phyloP scores from a whole-genome alignment of 1,140 invertebrate species.

The Eurytemora carolleeae region DNA sequence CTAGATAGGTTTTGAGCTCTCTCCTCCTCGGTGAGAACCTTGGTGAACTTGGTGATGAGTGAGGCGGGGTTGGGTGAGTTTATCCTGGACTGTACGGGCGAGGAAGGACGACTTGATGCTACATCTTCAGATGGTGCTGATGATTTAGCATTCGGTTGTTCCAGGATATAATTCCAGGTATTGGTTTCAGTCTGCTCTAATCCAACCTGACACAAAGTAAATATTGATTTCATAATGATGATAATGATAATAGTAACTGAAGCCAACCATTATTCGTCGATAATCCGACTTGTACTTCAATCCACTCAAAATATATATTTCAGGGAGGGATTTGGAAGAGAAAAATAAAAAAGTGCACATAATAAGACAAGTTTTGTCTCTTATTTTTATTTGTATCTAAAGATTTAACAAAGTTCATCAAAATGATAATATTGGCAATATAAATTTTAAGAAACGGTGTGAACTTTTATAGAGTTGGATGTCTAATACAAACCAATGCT shows the following conservation, averaged over 20 bases:
- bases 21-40: no score
- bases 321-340: neutral
- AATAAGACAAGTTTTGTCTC: no score
- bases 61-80: neutral
- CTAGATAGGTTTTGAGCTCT: no score
- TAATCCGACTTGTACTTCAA: no score
- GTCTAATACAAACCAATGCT: neutral
- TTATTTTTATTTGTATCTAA: no score
- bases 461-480: neutral
- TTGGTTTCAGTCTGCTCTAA: slow-evolving; percentile 31
- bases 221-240: neutral
- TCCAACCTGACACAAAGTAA: neutral
- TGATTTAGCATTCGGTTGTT: slow-evolving; percentile 12
- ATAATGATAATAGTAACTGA: no score
- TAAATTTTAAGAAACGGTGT: neutral
- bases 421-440: neutral
- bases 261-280: no score
- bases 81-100: neutral
- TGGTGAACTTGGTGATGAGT: neutral
- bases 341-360: neutral
- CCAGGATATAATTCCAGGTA: slow-evolving; percentile 20
- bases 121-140: neutral
- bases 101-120: neutral
- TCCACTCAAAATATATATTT: neutral
- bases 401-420: no score